phyloP scores from a whole-genome alignment of 2,113 vertebrate species.

The Cyrtonyx montezumae region DNA sequence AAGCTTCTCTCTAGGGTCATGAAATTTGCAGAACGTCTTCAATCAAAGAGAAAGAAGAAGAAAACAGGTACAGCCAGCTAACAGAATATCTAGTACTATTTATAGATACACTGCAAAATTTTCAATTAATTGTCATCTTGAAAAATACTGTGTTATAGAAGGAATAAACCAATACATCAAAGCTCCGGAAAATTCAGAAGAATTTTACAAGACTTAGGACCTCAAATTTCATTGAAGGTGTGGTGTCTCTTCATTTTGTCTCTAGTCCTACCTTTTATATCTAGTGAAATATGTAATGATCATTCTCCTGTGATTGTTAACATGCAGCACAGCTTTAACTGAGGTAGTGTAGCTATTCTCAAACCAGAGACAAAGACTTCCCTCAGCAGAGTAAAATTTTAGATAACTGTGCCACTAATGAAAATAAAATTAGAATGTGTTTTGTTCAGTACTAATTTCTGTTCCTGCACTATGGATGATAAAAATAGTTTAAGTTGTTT shows the following conservation, averaged over 20 bases:
- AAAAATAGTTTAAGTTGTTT: neutral
- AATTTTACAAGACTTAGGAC: neutral
- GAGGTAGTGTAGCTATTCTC: neutral
- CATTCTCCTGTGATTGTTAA: neutral
- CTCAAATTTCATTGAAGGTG: accelerated
- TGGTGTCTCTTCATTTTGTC: accelerated
- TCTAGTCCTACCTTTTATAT: neutral
- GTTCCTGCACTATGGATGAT: neutral
- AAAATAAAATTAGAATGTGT: neutral
- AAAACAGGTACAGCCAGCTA: neutral
- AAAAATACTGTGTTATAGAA: neutral
- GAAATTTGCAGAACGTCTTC: neutral
- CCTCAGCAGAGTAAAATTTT: neutral
- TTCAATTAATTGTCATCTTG: neutral
- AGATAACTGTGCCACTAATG: neutral
- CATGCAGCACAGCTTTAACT: neutral
- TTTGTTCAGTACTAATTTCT: neutral
- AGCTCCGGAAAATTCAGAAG: neutral
- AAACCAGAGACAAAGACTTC: neutral
- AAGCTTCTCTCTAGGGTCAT: neutral
- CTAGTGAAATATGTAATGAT: neutral
- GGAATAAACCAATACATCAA: neutral
- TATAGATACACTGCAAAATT: neutral
- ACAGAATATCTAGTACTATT: neutral
- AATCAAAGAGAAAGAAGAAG: neutral